Evolutionary conservation across 2,888 invertebrate species (phyloP).

Genomic region (Caenorhabditis sinica): DNA sequence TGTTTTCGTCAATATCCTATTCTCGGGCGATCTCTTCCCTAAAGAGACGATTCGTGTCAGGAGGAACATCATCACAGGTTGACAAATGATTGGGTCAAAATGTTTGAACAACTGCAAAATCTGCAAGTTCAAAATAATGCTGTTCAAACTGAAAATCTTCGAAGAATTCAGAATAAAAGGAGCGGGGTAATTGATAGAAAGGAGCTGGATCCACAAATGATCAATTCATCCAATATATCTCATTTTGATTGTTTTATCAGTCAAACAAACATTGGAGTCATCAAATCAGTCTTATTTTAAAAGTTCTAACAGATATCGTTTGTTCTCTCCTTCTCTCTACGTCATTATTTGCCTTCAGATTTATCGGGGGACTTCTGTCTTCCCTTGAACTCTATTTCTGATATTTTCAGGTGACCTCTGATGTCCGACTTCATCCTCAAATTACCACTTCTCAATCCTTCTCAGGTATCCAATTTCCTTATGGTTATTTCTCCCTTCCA

Average conservation of each 20-base stretch:
- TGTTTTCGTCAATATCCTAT: conserved; percentile 46
- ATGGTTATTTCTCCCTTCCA: conserved; percentile 25
- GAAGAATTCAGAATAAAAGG: conserved; percentile 33
- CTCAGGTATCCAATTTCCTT: conserved; percentile 46
- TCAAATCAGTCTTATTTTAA: conserved; percentile 10
- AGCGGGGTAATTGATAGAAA: background rate
- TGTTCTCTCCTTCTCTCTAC: conserved; percentile 27
- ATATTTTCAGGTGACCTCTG: conserved; percentile 34
- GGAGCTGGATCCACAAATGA: background rate
- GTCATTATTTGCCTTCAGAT: conserved; percentile 41
- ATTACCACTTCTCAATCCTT: conserved; percentile 18
- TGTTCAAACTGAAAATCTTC: conserved; percentile 28
- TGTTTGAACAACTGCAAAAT: conserved; percentile 40
- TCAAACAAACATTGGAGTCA: background rate
- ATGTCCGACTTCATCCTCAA: conserved; percentile 23
- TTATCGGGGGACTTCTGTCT: background rate
- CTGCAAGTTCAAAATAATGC: conserved; percentile 43
- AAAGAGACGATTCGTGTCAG: conserved; percentile 51
- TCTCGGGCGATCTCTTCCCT: conserved; percentile 8
- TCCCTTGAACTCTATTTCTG: background rate
- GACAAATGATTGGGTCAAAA: conserved; percentile 32
- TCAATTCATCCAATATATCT: background rate
- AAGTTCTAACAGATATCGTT: conserved; percentile 5
- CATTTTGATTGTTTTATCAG: conserved; percentile 2
- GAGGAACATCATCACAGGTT: conserved; percentile 56